Evolutionary conservation across 2,113 vertebrate species (phyloP).

Genomic region (Hyperoodon ampullatus): DNA sequence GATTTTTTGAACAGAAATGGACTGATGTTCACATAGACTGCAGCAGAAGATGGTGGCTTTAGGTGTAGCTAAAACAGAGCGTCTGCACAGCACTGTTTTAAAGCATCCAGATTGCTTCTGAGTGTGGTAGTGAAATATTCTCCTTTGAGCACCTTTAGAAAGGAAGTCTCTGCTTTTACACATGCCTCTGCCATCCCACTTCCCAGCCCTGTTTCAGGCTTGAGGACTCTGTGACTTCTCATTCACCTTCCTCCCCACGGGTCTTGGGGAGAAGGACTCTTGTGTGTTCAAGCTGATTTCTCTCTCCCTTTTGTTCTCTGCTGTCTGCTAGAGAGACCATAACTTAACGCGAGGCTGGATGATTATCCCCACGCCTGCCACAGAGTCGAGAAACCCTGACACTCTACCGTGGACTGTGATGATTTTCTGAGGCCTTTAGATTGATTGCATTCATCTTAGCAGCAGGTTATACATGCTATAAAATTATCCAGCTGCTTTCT

Average conservation of each 20-base stretch:
- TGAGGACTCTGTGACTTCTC: conserved; percentile 49
- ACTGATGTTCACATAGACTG: neutral
- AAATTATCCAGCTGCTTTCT: conserved; percentile 75
- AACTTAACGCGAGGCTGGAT: neutral
- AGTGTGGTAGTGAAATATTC: neutral
- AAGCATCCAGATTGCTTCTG: neutral
- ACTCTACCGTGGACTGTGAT: neutral
- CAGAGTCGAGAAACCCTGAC: conserved; percentile 33
- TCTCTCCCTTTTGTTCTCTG: conserved; percentile 54
- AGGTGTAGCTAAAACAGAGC: neutral
- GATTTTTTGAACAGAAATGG: neutral
- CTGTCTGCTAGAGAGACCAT: conserved; percentile 48
- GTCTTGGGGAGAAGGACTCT: neutral
- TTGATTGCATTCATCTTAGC: conserved; percentile 74
- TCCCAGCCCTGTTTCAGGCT: neutral
- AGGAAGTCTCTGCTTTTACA: neutral
- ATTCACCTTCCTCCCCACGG: neutral
- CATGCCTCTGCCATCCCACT: neutral
- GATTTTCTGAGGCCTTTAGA: conserved; percentile 65
- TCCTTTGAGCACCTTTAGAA: neutral
- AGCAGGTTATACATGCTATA: conserved; percentile 53
- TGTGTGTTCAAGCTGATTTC: neutral
- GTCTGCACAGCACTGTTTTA: neutral
- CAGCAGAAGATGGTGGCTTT: neutral
- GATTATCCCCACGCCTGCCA: conserved; percentile 51